Conservation (phyloP, 2,888 invertebrate genomes). For the Orchesella flavescens region DNA sequence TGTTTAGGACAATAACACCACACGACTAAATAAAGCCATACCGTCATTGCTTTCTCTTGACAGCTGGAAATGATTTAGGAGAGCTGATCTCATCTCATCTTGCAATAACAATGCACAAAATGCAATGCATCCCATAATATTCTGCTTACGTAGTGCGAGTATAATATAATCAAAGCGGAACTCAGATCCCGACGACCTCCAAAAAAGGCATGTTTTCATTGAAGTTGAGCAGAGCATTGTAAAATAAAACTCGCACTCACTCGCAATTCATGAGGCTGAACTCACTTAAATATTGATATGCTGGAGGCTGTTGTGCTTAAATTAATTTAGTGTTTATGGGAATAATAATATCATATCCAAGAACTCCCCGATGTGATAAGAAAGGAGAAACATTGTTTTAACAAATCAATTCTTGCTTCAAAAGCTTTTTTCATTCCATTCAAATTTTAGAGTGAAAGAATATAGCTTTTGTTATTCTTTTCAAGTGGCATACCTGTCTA, state of each 20-base stretch:
- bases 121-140: constrained; percentile 7
- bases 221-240: no score
- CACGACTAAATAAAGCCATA: constrained; percentile 15
- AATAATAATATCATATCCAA: not conserved
- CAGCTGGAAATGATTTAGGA: constrained; percentile 41
- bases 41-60: constrained; percentile 16
- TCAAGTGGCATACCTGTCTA: no score
- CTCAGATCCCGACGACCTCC: not conserved
- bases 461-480: no score
- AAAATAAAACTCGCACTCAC: no score
- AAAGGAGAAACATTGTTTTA: constrained; percentile 1
- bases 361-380: not conserved
- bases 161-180: constrained; percentile 14
- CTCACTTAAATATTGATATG: constrained; percentile 34
- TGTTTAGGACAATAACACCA: no score
- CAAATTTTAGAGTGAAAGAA: no score
- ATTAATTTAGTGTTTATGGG: constrained; percentile 30
- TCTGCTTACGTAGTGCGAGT: not conserved
- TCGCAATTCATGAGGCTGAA: no score
- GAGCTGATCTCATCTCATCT: constrained; percentile 28
- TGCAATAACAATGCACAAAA: constrained; percentile 8
- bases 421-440: no score
- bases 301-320: constrained; percentile 30
- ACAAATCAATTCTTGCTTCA: constrained; percentile 35
- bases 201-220: no score